Base-by-base conservation (phyloP, 2,888 invertebrate species). In the Hypomecis atomaria region DNA sequence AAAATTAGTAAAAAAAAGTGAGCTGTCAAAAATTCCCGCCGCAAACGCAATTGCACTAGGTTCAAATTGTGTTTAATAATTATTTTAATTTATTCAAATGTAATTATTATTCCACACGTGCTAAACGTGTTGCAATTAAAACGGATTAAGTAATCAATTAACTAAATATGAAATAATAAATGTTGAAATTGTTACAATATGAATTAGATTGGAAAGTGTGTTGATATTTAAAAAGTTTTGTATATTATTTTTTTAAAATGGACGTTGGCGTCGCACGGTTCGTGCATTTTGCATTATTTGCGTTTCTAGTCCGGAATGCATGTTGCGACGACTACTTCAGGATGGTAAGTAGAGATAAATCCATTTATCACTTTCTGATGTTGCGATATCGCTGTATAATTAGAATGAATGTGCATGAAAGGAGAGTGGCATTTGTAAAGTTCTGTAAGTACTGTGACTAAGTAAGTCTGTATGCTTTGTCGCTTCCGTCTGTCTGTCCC, bases 261-360 rank as follows among this genome's bases (percentile, higher is more conserved):
- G 79, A 75, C 69, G 61, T 65, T 40, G 50, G 75, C 69, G 61
- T 65, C 36, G 50, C 47, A 74, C 77, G 72, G 37, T 53, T 63
- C 59, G 57, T 82, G 71, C 72, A 78, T 72, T 72, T 76, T 55
- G 65, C 84, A 74, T 70, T 89, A 73, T 80, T 91, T 84, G 87
- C 90, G 88, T 88, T 90, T 87, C 87, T 78, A 82, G 83, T 86
- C 77, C 82, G 88, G 79, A 75, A 88, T 83, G 91, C 82, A 78
- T 71, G 76, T 66, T 78, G 82, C 36, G 78, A 90, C 72, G 90
- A 90, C 57, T 88, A 90, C 78, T 87, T 89, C 67, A 87, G 88
- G 81, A 90, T 90, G 91, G 92, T 92, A 71, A 90, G 92, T 84
- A 67, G 62, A 47, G 58, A 56, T 65, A 59, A 59, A 59, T 64